Conservation (phyloP, 1,140 invertebrate genomes). For the Samia ricini region DNA sequence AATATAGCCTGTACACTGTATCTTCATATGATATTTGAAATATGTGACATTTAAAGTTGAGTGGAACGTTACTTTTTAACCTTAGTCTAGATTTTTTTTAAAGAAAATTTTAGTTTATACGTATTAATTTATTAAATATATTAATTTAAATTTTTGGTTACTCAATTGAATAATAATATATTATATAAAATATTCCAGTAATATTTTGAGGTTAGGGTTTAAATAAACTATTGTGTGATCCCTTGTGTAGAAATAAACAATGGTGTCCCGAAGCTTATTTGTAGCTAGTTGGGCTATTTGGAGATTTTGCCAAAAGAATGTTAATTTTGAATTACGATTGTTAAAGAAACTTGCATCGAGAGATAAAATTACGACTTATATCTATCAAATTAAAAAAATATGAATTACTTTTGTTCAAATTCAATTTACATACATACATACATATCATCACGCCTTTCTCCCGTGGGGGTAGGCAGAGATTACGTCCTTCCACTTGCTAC, state of each 20-base stretch:
- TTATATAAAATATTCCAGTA: too few relatives aligned
- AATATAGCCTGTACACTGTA: constrained; percentile 35
- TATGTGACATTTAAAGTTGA: neutral
- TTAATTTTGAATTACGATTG: neutral
- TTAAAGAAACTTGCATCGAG: neutral
- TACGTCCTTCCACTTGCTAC: too few relatives aligned
- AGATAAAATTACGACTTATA: neutral
- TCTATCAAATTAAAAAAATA: too few relatives aligned
- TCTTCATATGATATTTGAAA: neutral
- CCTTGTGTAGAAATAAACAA: neutral
- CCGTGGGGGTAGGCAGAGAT: too few relatives aligned
- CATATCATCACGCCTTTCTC: too few relatives aligned
- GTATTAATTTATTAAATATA: neutral
- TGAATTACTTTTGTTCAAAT: too few relatives aligned
- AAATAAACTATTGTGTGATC: neutral
- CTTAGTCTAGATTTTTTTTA: too few relatives aligned
- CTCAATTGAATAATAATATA: neutral
- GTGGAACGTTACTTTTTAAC: too few relatives aligned
- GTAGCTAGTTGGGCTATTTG: neutral
- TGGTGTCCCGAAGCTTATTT: neutral
- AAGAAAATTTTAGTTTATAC: neutral
- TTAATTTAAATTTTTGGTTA: neutral
- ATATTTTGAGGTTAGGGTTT: too few relatives aligned
- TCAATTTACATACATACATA: too few relatives aligned
- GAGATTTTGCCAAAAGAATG: neutral